Percentiles rank a stretch among this genome's conserved stretches.
These are phyloP conservation scores for Borostomias antarcticus DNA, from an alignment of 2,797 vertebrate species.

Conservation along the genomic window DNA sequence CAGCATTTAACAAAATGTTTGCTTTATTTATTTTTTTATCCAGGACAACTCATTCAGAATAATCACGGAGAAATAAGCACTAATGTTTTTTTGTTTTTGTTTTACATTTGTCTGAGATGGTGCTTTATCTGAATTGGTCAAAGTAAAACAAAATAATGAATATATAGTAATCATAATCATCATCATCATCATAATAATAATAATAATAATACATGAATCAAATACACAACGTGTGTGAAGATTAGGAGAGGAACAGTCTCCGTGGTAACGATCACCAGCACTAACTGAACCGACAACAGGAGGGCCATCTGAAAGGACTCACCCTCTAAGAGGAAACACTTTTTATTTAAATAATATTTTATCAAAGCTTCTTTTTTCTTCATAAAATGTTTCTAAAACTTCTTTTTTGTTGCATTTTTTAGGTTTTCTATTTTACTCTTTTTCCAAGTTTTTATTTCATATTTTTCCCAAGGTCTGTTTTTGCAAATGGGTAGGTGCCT, in stretches of 20 bases:
- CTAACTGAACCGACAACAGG: constrained; percentile 81
- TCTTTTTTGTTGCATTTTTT: constrained; percentile 63
- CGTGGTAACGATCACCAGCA: constrained; percentile 77
- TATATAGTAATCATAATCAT: constrained; percentile 59
- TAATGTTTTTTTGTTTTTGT: constrained; percentile 63
- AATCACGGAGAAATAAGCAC: constrained; percentile 80
- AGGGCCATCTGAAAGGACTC: constrained; percentile 62
- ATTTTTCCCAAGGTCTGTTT: constrained; percentile 64
- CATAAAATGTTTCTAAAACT: constrained; percentile 85
- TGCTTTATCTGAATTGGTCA: constrained; percentile 67
- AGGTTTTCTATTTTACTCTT: constrained; percentile 59
- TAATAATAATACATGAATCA: constrained; percentile 78
- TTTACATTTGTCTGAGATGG: constrained; percentile 75
- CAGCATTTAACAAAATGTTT: constrained; percentile 78
- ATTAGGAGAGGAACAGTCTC: constrained; percentile 69
- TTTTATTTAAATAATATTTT: constrained; percentile 84
- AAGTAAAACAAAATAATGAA: constrained; percentile 74
- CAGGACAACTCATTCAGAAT: constrained; percentile 80
- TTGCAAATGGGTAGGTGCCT: constrained; percentile 61
- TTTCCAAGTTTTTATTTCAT: constrained; percentile 53
- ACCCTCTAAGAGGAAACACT: constrained; percentile 75
- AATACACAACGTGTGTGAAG: constrained; percentile 77
- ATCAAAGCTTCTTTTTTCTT: constrained; percentile 81
- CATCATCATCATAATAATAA: constrained; percentile 77
- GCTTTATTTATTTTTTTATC: constrained; percentile 78